Conservation (phyloP, 2,888 invertebrate genomes). For the Muscina levida region DNA sequence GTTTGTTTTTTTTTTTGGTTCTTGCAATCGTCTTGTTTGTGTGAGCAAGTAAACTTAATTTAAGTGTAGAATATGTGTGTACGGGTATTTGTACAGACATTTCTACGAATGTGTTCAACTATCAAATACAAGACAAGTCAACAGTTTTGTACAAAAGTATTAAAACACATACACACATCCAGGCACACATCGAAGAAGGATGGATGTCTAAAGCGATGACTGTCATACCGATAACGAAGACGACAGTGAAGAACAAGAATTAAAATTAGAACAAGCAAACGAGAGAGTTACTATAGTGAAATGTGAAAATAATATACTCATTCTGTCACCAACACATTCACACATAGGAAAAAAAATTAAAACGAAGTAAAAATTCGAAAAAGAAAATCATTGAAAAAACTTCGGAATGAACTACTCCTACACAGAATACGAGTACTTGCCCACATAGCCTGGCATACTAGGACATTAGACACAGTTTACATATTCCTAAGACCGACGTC, state of each 20-base stretch:
- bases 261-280: not conserved
- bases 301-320: constrained; percentile 57
- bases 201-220: constrained; percentile 65
- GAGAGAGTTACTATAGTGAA: constrained; percentile 44
- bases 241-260: constrained; percentile 16
- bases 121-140: constrained; percentile 63
- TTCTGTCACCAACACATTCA: not conserved
- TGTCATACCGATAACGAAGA: constrained; percentile 56
- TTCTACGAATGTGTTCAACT: constrained; percentile 30
- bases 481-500: constrained; percentile 37
- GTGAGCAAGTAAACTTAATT: constrained; percentile 68
- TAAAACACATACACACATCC: constrained; percentile 41
- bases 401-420: constrained; percentile 10
- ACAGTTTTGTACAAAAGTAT: constrained; percentile 60
- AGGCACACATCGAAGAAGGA: constrained; percentile 48
- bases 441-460: not conserved
- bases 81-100: constrained; percentile 13
- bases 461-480: constrained; percentile 35
- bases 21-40: not conserved
- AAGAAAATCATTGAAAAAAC: constrained; percentile 41
- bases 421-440: not conserved
- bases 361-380: constrained; percentile 41
- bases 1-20: constrained; percentile 51
- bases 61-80: constrained; percentile 63
- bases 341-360: constrained; percentile 20